Evolutionary conservation across 2,888 invertebrate species (phyloP).

Genomic region (Drosophila barbarae): DNA sequence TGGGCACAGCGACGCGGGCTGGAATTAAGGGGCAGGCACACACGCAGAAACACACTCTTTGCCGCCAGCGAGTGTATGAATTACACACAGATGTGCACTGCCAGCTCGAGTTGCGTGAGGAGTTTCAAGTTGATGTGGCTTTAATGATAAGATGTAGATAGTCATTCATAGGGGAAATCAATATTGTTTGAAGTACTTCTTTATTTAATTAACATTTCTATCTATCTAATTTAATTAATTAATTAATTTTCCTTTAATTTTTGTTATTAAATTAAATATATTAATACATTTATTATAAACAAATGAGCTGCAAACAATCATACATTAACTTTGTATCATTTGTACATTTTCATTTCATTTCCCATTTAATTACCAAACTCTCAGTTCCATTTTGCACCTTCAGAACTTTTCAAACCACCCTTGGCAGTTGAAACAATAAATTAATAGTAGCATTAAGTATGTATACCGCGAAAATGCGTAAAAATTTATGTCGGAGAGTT

Average conservation of each 20-base stretch:
- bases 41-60: neutral
- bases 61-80: conserved; percentile 27
- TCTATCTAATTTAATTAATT: neutral
- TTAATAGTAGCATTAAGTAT: conserved; percentile 65
- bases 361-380: neutral
- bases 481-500: conserved; percentile 53
- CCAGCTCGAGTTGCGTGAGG: conserved; percentile 4
- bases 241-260: too few relatives aligned
- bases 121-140: conserved; percentile 5
- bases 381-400: too few relatives aligned
- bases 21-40: neutral
- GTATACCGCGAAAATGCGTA: conserved; percentile 48
- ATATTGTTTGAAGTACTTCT: neutral
- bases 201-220: too few relatives aligned
- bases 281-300: neutral
- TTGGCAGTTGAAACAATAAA: conserved; percentile 41
- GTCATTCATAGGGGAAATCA: neutral
- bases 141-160: neutral
- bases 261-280: neutral
- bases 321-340: neutral
- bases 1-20: conserved; percentile 13
- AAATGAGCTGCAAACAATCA: too few relatives aligned
- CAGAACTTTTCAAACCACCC: conserved; percentile 5
- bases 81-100: conserved; percentile 40
- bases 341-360: neutral